These are phyloP conservation scores for Chromobotia macracanthus DNA, from an alignment of 2,797 vertebrate genomes.

Conservation along the genomic window DNA sequence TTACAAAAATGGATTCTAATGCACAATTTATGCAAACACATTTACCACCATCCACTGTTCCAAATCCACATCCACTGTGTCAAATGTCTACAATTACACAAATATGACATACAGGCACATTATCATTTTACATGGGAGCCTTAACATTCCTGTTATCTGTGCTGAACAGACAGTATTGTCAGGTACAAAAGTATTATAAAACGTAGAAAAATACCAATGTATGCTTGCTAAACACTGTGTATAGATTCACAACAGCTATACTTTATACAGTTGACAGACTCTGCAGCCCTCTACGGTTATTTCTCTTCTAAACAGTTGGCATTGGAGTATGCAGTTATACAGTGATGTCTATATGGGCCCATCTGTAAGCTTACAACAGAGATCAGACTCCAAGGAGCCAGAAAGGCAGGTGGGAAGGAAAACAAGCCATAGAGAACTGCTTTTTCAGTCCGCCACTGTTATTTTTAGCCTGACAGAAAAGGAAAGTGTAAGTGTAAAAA, in stretches of 20 bases:
- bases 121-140: no score
- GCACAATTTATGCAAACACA: background rate
- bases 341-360: background rate
- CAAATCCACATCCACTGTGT: background rate
- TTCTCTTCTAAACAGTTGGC: slow-evolving; percentile 11
- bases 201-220: background rate
- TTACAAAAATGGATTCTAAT: background rate
- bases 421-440: slow-evolving; percentile 38
- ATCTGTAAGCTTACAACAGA: slow-evolving; percentile 30
- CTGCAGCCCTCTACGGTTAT: background rate
- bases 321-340: background rate
- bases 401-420: slow-evolving; percentile 36
- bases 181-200: no score
- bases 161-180: no score
- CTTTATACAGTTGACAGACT: background rate
- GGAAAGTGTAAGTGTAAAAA: slow-evolving; percentile 15
- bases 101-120: no score
- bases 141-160: no score
- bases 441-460: slow-evolving; percentile 33
- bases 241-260: background rate
- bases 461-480: slow-evolving; percentile 43
- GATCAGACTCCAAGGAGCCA: slow-evolving; percentile 30
- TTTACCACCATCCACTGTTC: background rate
- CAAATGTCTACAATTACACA: background rate
- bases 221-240: background rate